These are phyloP conservation scores for Sinotaia quadrata DNA, from an alignment of 2,888 invertebrate species.

Conservation along the genomic window DNA sequence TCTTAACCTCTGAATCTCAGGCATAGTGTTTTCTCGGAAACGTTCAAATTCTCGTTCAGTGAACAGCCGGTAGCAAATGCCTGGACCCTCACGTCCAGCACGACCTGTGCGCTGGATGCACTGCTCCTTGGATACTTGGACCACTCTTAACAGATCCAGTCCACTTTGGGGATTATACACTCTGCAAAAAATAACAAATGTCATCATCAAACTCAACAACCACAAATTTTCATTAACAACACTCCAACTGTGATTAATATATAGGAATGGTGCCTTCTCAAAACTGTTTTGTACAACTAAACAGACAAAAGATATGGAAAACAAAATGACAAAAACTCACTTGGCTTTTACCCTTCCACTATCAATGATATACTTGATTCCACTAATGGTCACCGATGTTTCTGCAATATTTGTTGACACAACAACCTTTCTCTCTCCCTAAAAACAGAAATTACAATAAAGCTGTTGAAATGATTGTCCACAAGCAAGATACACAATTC, in stretches of 20 bases:
- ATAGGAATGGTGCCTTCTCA: not conserved
- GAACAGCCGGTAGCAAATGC: conserved; percentile 89
- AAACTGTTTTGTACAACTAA: not conserved
- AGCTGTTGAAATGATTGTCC: not conserved
- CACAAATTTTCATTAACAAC: not conserved
- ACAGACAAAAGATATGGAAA: not conserved
- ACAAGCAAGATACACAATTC: not conserved
- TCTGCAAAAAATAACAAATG: conserved; percentile 45
- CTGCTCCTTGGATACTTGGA: conserved; percentile 90
- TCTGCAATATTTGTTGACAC: conserved; percentile 78
- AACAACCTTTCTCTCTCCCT: conserved; percentile 75
- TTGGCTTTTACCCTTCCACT: conserved; percentile 92
- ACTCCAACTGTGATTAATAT: not conserved
- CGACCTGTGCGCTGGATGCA: conserved; percentile 94
- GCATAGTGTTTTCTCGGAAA: conserved; percentile 82
- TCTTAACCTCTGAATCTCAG: conserved; percentile 86
- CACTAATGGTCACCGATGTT: conserved; percentile 78
- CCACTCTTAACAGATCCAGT: conserved; percentile 86
- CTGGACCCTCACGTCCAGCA: conserved; percentile 88
- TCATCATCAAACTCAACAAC: not conserved
- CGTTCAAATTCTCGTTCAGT: conserved; percentile 83
- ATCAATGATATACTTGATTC: conserved; percentile 92
- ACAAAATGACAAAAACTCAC: conserved; percentile 71
- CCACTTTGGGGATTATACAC: conserved; percentile 86
- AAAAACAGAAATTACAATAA: conserved; percentile 25